phyloP scores from a whole-genome alignment of 1,140 invertebrate species.

The Drosophila cardini region DNA sequence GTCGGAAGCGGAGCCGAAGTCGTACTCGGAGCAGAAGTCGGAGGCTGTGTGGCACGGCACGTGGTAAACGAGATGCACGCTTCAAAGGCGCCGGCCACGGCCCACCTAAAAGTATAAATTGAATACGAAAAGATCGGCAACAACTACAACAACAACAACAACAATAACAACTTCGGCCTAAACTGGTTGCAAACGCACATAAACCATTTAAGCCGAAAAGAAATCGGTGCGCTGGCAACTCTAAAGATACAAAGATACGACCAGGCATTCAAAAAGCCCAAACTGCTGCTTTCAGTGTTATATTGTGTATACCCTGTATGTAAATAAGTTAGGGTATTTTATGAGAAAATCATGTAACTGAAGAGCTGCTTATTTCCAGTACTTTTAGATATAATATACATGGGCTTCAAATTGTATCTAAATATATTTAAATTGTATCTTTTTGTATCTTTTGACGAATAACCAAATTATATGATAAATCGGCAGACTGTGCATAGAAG shows the following conservation, averaged over 20 bases:
- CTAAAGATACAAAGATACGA: conserved; percentile 67
- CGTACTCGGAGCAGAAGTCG: conserved; percentile 5
- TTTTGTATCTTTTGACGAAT: not conserved
- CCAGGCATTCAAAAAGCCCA: conserved; percentile 24
- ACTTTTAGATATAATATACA: too few relatives aligned
- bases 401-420: too few relatives aligned
- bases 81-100: conserved; percentile 78
- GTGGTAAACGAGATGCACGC: conserved; percentile 77
- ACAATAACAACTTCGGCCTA: conserved; percentile 40
- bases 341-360: too few relatives aligned
- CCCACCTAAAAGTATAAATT: conserved; percentile 73
- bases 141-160: conserved; percentile 15
- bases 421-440: too few relatives aligned
- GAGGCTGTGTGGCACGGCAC: conserved; percentile 60
- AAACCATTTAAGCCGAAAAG: conserved; percentile 82
- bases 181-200: conserved; percentile 82
- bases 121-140: conserved; percentile 49
- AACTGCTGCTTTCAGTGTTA: conserved; percentile 66
- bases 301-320: conserved; percentile 35
- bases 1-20: not conserved
- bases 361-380: too few relatives aligned
- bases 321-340: conserved; percentile 11
- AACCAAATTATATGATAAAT: not conserved
- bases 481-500: too few relatives aligned
- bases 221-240: conserved; percentile 69